Evolutionary conservation across 2,113 vertebrate genomes (phyloP).

Genomic region (Poeciliopsis occidentalis): DNA sequence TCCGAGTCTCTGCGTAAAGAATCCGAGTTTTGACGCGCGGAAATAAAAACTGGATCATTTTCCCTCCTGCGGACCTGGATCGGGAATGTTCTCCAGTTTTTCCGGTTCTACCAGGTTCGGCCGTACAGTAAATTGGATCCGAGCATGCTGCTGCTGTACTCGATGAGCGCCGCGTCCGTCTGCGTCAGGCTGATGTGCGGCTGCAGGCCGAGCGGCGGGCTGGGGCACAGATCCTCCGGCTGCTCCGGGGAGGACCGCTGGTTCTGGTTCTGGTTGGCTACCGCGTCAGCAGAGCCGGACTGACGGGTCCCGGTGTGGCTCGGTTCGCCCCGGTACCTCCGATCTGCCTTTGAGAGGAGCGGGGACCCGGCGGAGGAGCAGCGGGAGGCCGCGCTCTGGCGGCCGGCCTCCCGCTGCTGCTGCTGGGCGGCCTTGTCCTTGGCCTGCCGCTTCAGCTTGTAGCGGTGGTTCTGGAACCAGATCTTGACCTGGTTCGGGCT

Average conservation of each 20-base stretch:
- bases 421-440: constrained; percentile 88
- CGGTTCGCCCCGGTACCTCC: constrained; percentile 75
- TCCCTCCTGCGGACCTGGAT: background rate
- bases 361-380: constrained; percentile 82
- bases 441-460: constrained; percentile 95
- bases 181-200: constrained; percentile 80
- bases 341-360: constrained; percentile 83
- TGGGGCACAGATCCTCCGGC: constrained; percentile 85
- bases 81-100: background rate
- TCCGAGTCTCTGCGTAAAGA: background rate
- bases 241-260: constrained; percentile 78
- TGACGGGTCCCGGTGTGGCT: constrained; percentile 44
- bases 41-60: background rate
- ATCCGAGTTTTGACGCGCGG: background rate
- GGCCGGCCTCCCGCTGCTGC: constrained; percentile 38
- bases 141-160: constrained; percentile 86
- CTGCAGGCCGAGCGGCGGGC: constrained; percentile 82
- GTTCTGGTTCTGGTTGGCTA: constrained; percentile 62
- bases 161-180: constrained; percentile 84
- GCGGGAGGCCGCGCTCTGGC: constrained; percentile 74
- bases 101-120: constrained; percentile 87
- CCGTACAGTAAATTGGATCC: constrained; percentile 90
- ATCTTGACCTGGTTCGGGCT: constrained; percentile 97
- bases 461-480: constrained; percentile 98
- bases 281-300: constrained; percentile 50